Evolutionary conservation across 2,113 vertebrate genomes (phyloP), one percentile per base, ranked within the genome.

Genomic region (Pundamilia nyererei): DNA sequence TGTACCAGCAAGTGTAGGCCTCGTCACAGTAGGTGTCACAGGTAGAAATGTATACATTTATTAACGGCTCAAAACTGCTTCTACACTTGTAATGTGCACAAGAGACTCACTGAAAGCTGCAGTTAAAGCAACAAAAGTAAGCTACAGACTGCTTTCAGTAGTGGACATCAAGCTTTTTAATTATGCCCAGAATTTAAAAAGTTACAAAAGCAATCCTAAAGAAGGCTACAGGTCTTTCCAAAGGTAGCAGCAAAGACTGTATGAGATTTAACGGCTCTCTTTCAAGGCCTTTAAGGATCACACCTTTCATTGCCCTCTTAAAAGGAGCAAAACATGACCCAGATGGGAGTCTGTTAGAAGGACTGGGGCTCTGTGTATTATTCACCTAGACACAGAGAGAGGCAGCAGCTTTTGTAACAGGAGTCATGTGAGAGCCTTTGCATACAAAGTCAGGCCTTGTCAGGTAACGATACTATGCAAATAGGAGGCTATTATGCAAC

Each of bases 401-500:
- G 89, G 90, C 75, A 49, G 87, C 80, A 77, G 72, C 83, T 96
- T 96, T 96, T 93, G 94, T 93, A 96, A 96, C 90, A 79, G 40
- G 79, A 88, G 90, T 96, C 95, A 95, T 91, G 95, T 92, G 93
- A 96, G 92, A 19, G 68, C 83, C 86, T 94, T 93, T 95, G 92
- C 94, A 89, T 88, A 91, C 65, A 83, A 95, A 90, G 90, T 86
- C 85, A 77, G 84, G 89, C 83, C 86, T 87, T 84, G 84, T 95
- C 95, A 95, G 95, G 94, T 94, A 93, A 89, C 87, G 80, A 82
- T 86, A 81, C 89, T 88, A 91, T 94, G 93, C 93, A 95, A 96
- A 96, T 94, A 91, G 10, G 53, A 88, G 87, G n/a, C 68, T 65
- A 92, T 96, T 96, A 96, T 89, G 90, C 93, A 96, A 95, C 60